Conservation (phyloP, 2,113 vertebrate species). For the Ursus arctos region DNA sequence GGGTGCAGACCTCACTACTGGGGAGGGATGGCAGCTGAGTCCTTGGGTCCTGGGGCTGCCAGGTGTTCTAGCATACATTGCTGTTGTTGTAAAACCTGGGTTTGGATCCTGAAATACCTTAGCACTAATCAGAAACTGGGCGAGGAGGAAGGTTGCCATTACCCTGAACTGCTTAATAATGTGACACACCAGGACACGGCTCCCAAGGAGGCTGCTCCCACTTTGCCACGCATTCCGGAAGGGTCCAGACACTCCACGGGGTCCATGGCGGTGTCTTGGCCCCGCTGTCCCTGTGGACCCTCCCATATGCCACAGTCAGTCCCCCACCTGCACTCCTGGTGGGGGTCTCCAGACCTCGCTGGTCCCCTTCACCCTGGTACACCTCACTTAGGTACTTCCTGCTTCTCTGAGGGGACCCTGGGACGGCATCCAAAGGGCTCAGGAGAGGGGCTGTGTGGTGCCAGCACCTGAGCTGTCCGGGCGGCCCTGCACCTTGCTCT, state of each 20-base stretch:
- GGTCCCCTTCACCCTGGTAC: not conserved
- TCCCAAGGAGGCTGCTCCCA: not conserved
- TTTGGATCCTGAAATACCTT: not conserved
- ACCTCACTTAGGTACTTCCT: too few relatives aligned
- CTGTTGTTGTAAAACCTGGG: too few relatives aligned
- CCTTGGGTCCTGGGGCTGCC: not conserved
- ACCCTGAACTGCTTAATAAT: not conserved
- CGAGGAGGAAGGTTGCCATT: not conserved
- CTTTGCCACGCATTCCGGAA: not conserved
- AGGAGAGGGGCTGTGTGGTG: too few relatives aligned
- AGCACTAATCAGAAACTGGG: not conserved
- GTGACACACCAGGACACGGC: not conserved
- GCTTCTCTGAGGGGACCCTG: too few relatives aligned
- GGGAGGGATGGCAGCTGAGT: not conserved
- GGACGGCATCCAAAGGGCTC: too few relatives aligned
- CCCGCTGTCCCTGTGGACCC: not conserved
- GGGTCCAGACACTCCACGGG: not conserved
- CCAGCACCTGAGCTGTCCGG: not conserved
- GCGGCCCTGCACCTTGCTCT: too few relatives aligned
- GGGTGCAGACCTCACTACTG: not conserved
- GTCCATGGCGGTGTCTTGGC: not conserved
- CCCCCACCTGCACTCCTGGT: too few relatives aligned
- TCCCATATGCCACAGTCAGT: not conserved
- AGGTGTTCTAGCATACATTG: not conserved
- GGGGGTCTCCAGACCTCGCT: not conserved